Evolutionary conservation across 2,797 vertebrate species (phyloP).

Genomic region (Siniperca scherzeri): DNA sequence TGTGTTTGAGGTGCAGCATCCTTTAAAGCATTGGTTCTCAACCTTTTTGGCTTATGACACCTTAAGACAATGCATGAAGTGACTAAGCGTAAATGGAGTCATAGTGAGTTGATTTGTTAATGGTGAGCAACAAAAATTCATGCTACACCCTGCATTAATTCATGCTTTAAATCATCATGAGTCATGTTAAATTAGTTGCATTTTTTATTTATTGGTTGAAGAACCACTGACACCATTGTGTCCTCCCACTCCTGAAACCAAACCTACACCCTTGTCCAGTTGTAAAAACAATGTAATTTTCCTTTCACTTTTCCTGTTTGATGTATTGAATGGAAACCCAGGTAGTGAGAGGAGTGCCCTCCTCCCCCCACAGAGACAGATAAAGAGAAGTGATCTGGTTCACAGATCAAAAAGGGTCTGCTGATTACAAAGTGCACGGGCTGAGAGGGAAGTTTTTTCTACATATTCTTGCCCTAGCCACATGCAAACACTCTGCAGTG

Average conservation of each 20-base stretch:
- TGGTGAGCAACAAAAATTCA: background rate
- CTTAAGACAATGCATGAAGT: too few species aligned
- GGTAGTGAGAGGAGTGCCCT: background rate
- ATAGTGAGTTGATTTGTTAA: background rate
- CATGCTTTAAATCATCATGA: background rate
- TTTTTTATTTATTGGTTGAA: too few species aligned
- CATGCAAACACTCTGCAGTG: background rate
- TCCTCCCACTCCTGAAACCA: too few species aligned
- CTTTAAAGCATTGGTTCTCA: too few species aligned
- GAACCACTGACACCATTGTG: too few species aligned
- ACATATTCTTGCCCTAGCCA: background rate
- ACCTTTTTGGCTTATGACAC: too few species aligned
- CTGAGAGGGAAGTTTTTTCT: background rate
- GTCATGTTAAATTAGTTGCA: background rate
- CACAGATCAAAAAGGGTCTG: slow-evolving; percentile 15
- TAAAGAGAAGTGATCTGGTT: slow-evolving; percentile 25
- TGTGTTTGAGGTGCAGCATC: too few species aligned
- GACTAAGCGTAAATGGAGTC: too few species aligned
- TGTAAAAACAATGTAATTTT: too few species aligned
- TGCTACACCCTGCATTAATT: background rate
- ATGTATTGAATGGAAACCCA: background rate
- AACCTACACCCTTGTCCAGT: too few species aligned
- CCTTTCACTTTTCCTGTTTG: too few species aligned
- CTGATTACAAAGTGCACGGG: slow-evolving; percentile 28
- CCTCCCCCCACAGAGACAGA: background rate